Percentiles rank a stretch among this genome's conserved stretches.
phyloP scores from a whole-genome alignment of 30 jellyfish, hydroid and myxozoan genomes.

The Mastigias papua region DNA sequence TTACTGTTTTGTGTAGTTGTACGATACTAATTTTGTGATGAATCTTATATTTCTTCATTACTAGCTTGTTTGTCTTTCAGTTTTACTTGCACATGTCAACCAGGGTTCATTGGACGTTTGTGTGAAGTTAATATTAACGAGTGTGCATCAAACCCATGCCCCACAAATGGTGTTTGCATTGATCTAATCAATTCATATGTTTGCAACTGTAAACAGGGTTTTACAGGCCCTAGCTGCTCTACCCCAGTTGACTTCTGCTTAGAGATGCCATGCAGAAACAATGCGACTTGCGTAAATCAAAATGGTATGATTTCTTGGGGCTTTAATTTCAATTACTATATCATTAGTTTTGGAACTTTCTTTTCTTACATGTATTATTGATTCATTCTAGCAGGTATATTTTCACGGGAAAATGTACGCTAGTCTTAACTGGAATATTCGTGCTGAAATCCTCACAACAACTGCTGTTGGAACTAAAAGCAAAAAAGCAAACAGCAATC shows the following conservation, averaged over 20 bases:
- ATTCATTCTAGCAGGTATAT: too few species aligned
- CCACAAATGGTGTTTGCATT: slow-evolving; percentile 22
- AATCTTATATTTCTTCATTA: too few species aligned
- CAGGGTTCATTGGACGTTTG: slow-evolving; percentile 64
- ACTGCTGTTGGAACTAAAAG: too few species aligned
- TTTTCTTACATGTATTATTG: too few species aligned
- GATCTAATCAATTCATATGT: slow-evolving; percentile 41
- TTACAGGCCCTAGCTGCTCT: slow-evolving; percentile 56
- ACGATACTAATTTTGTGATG: too few species aligned
- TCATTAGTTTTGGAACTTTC: not conserved
- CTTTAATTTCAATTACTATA: not conserved
- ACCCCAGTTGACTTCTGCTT: slow-evolving; percentile 29
- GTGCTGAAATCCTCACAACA: too few species aligned
- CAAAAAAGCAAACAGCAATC: too few species aligned
- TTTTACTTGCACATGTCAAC: slow-evolving; percentile 60
- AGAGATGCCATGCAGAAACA: slow-evolving; percentile 65
- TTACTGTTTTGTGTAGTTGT: too few species aligned
- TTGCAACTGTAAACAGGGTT: slow-evolving; percentile 63
- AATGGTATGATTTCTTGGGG: slow-evolving; percentile 28
- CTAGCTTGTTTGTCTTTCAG: slow-evolving; percentile 2
- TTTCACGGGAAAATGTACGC: too few species aligned
- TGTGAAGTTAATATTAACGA: slow-evolving; percentile 66
- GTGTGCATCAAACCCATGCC: slow-evolving; percentile 71
- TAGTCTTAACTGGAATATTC: too few species aligned
- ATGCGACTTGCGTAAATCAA: slow-evolving; percentile 45